Percentiles rank a stretch among this genome's conserved stretches.
These are phyloP conservation scores for Enchytraeus crypticus DNA, from an alignment of 2,888 invertebrate species.

Conservation along the genomic window DNA sequence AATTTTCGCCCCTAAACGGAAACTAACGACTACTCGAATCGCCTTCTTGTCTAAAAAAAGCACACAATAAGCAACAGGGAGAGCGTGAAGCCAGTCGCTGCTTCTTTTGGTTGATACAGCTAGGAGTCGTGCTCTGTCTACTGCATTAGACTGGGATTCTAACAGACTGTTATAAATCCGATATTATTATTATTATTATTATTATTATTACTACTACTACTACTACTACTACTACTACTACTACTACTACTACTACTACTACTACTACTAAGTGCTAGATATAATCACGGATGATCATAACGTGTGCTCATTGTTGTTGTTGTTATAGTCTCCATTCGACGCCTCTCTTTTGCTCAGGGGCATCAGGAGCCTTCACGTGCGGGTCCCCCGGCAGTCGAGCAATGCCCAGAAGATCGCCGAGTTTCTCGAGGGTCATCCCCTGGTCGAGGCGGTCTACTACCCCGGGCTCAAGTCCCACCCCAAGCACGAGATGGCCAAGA, in stretches of 20 bases:
- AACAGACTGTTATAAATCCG: too few relatives aligned
- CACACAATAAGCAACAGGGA: too few relatives aligned
- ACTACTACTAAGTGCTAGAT: not conserved
- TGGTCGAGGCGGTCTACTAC: slow-evolving; percentile 54
- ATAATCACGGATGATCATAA: too few relatives aligned
- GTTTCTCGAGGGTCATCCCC: slow-evolving; percentile 59
- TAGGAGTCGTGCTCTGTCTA: too few relatives aligned
- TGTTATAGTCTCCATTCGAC: slow-evolving; percentile 19
- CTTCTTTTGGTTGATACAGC: too few relatives aligned
- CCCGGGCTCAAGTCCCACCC: slow-evolving; percentile 55
- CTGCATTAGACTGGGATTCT: too few relatives aligned
- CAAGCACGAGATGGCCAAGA: slow-evolving; percentile 50
- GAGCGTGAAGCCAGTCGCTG: too few relatives aligned
- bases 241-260: not conserved
- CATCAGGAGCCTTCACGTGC: slow-evolving; percentile 78
- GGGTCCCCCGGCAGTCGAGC: slow-evolving; percentile 80
- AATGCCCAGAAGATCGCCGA: slow-evolving; percentile 70
- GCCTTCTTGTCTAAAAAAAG: too few relatives aligned
- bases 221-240: not conserved
- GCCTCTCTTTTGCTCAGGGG: slow-evolving; percentile 52
- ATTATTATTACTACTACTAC: not conserved
- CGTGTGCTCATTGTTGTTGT: not conserved
- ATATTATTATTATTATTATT: too few relatives aligned
- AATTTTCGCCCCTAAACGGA: too few relatives aligned
- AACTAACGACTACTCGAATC: too few relatives aligned